Evolutionary conservation across 2,888 invertebrate species (phyloP).

Genomic region (Zaprionus lineosus): DNA sequence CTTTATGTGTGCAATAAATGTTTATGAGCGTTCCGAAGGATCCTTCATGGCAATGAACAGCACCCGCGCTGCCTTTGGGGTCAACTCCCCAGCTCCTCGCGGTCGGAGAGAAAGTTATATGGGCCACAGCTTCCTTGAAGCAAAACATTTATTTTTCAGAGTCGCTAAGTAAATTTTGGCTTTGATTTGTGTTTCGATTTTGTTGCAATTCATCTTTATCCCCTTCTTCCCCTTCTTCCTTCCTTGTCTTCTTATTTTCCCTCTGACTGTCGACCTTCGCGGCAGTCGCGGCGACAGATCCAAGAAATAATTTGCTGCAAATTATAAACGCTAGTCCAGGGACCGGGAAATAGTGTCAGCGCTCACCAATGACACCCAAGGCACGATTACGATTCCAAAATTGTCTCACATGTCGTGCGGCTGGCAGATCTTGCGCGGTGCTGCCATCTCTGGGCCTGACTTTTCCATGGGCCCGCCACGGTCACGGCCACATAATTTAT

Average conservation of each 20-base stretch:
- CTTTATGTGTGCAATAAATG: conserved; percentile 72
- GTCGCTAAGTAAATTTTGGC: conserved; percentile 55
- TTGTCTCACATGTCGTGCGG: conserved; percentile 72
- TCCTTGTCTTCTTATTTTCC: too few species aligned
- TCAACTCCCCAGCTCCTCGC: too few species aligned
- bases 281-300: conserved; percentile 19
- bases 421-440: conserved; percentile 16
- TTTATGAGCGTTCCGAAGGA: conserved; percentile 59
- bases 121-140: conserved; percentile 20
- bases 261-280: conserved; percentile 58
- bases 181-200: conserved; percentile 29
- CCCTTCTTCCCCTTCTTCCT: too few species aligned
- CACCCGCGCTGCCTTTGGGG: conserved; percentile 33
- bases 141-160: conserved; percentile 41
- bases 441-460: conserved; percentile 21
- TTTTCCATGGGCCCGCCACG: conserved; percentile 42
- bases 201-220: conserved; percentile 25
- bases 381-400: conserved; percentile 65
- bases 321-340: conserved; percentile 47
- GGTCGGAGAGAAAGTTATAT: conserved; percentile 69
- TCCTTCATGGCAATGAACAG: conserved; percentile 49
- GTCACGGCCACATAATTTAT: conserved; percentile 76
- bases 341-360: conserved; percentile 54
- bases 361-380: conserved; percentile 52
- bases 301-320: conserved; percentile 62